Evolutionary conservation across 2,888 invertebrate genomes (phyloP), one percentile per base, ranked within the genome.

Genomic region (Tholera decimalis): DNA sequence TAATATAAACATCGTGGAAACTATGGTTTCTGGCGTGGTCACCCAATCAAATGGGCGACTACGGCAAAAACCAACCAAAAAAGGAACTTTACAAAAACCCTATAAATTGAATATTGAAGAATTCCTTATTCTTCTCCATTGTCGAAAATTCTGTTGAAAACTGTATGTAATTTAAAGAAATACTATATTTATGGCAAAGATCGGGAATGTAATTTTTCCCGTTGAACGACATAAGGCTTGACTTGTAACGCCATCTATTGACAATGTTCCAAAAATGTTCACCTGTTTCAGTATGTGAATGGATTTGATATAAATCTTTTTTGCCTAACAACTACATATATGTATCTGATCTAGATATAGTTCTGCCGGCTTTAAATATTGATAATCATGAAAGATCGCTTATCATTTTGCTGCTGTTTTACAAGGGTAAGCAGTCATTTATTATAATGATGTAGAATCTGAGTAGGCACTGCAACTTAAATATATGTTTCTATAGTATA

Each of bases 201-300:
- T 1, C 2, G 1, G 3, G 7, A 33, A 41, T 4, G 22, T 35
- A 61, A 11, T 51, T 46, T 63, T 72, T 44, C 46, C 35, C 22
- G 15, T 2, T 15, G 22, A 49, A 8, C n/a, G 3, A 22, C 9
- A 4, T 1, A 18, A 13, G 13, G 2, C 2, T 51, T 22, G 6
- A 70, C 80, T 56, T 11, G 55, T 75, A 75, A 26, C 83, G 85
- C 79, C 86, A 86, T 85, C 86, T 86, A 37, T 76, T 57, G 83
- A 18, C 47, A 46, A 22, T 28, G 35, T 20, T 22, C 2, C 9
- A 5, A 53, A 55, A 69, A 50, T 35, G 37, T 3, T 30, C 8
- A 44, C 15, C 11, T 13, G 35, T 18, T 33, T 26, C n/a, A n/a
- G n/a, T 44, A 26, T 39, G 33, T 26, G 13, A 28, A 43, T 4